Conservation (phyloP, 2,113 vertebrate species). For the Sinosuthora webbiana region DNA sequence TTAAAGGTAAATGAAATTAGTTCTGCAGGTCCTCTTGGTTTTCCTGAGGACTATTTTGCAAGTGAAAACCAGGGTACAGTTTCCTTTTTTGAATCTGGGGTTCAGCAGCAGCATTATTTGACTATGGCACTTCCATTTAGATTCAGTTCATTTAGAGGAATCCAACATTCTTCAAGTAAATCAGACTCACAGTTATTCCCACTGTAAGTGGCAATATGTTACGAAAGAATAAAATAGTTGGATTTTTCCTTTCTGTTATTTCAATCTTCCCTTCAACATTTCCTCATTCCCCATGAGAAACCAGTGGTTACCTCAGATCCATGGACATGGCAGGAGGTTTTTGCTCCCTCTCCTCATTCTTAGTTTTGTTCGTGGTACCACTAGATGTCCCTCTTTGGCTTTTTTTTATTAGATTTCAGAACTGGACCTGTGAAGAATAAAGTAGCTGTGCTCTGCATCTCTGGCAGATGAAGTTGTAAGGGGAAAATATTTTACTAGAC, state of each 20-base stretch:
- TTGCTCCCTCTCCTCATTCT: background rate
- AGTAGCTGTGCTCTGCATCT: background rate
- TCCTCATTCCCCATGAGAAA: background rate
- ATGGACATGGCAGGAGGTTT: background rate
- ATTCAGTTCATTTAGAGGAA: background rate
- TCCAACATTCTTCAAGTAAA: background rate
- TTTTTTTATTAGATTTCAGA: slow-evolving; percentile 58
- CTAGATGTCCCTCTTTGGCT: slow-evolving; percentile 81
- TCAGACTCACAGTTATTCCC: background rate
- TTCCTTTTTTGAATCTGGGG: background rate
- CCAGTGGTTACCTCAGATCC: background rate
- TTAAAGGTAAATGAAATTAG: background rate
- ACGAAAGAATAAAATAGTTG: background rate
- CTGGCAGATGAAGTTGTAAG: background rate
- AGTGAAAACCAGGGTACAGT: background rate
- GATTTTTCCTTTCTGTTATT: background rate
- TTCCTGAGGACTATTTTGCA: background rate
- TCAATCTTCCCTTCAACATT: background rate
- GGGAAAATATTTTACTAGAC: background rate
- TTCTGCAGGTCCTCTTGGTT: background rate
- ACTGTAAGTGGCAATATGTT: background rate
- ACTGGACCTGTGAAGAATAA: background rate
- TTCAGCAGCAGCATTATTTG: background rate
- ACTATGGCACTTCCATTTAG: background rate
- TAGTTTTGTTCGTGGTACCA: slow-evolving; percentile 43